Base-by-base conservation (phyloP, 2,113 vertebrate species). In the Cyphomyrus discorhynchus region DNA sequence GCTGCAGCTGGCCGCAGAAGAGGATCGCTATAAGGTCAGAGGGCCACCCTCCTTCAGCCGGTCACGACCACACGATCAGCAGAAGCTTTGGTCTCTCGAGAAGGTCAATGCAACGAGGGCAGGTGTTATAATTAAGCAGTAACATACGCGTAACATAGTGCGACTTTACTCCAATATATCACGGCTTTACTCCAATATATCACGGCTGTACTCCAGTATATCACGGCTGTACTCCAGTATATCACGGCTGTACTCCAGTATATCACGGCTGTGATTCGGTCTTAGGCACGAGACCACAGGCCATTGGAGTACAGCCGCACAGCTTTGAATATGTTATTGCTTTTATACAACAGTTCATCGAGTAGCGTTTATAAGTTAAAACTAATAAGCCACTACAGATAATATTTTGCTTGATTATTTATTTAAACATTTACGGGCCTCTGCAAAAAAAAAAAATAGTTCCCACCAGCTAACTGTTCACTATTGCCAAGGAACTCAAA, bases 21-120 rank as follows among this genome's bases (percentile, higher is more conserved):
- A 99, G 90, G 97, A 98, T 93, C 97, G 95, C 90, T 98, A 96
- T 92, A 96, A 97, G 95, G 98, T 99, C 94, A 94, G 97, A 0
- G 27, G 47, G 27, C 46, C 82, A 17, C 27, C 74, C 74, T 77
- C n/a, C 35, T 21, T 1, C 17, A 39, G 77, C 17, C 80, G 0
- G 39, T 15, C 6, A 9, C 21, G 3, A 21, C 80, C 9, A 11
- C 45, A 46, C 19, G 39, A 5, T 7, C 39, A 5, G 1, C 77
- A 21, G 77, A 15, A 35, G 15, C 17, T 6, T 56, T 21, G 52
- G 17, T 21, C 52, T 21, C 53, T 56, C 19, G 19, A 53, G 52
- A 7, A 56, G 53, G 53, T 56, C 53, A 7, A 7, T 56, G 80
- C 80, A 10, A 5, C 17, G 80, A 74, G 66, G 66, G 17, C 3